A percentile compares a stretch with the other conserved stretches of the same genome.
phyloP scores from a whole-genome alignment of 2,113 vertebrate genomes.

The Odontophorus gujanensis region DNA sequence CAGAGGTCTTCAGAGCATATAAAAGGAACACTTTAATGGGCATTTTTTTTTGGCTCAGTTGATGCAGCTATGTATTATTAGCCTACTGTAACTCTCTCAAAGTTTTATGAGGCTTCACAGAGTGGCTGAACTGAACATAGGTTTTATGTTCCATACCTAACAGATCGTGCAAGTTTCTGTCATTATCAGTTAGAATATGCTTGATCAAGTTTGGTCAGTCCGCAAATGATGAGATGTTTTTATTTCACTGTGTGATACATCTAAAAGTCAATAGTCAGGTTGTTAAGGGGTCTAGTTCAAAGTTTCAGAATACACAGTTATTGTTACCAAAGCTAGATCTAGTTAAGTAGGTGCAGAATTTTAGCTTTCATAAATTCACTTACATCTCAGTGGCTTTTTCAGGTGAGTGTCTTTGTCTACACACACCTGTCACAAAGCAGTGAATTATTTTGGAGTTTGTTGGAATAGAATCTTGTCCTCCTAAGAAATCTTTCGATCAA shows the following conservation, averaged over 20 bases:
- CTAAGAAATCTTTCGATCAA: neutral
- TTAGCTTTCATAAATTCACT: neutral
- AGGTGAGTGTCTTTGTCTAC: neutral
- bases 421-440: neutral
- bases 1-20: neutral
- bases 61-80: constrained; percentile 8
- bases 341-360: neutral
- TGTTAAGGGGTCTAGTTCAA: neutral
- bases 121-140: constrained; percentile 32
- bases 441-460: neutral
- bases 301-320: neutral
- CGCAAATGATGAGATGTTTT: neutral
- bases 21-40: constrained; percentile 5
- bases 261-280: neutral
- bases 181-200: constrained; percentile 30
- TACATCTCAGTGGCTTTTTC: neutral
- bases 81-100: constrained; percentile 29
- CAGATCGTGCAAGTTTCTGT: constrained; percentile 29
- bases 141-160: constrained; percentile 50
- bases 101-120: constrained; percentile 61
- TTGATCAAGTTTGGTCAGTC: constrained; percentile 19
- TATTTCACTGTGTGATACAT: neutral
- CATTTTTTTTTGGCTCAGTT: constrained; percentile 48
- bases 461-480: neutral
- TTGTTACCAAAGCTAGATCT: neutral